Conservation (phyloP, 1,140 invertebrate genomes). For the Drosophila seguyi region DNA sequence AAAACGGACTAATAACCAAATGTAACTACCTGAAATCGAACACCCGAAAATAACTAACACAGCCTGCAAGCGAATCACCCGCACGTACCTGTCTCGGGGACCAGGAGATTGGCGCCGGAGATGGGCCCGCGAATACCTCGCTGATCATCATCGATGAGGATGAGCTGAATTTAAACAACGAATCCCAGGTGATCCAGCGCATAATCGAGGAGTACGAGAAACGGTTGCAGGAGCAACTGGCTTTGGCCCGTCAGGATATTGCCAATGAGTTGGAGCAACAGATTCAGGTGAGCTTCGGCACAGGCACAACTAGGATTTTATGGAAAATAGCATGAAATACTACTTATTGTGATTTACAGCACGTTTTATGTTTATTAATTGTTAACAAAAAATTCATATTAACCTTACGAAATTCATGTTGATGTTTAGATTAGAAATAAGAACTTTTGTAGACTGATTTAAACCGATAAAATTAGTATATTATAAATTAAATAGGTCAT, state of each 20-base stretch:
- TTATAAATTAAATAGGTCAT: too few relatives aligned
- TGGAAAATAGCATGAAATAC: slow-evolving; percentile 11
- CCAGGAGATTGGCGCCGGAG: slow-evolving; percentile 6
- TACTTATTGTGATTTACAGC: slow-evolving; percentile 13
- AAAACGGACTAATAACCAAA: slow-evolving; percentile 49
- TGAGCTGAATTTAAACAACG: slow-evolving; percentile 76
- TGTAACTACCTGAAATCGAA: slow-evolving; percentile 64
- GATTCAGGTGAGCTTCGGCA: slow-evolving; percentile 86
- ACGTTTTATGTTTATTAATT: slow-evolving; percentile 10
- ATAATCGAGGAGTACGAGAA: slow-evolving; percentile 85
- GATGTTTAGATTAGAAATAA: background rate
- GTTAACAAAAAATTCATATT: background rate
- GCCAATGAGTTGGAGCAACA: slow-evolving; percentile 87
- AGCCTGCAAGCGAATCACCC: slow-evolving; percentile 46
- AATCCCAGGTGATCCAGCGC: slow-evolving; percentile 85
- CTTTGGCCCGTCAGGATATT: slow-evolving; percentile 87
- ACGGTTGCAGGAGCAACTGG: slow-evolving; percentile 87
- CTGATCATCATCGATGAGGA: slow-evolving; percentile 83
- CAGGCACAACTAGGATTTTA: background rate
- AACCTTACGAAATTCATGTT: too few relatives aligned
- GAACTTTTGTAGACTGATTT: too few relatives aligned
- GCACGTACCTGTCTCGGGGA: slow-evolving; percentile 53
- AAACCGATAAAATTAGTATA: too few relatives aligned
- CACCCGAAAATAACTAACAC: slow-evolving; percentile 47
- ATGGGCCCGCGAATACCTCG: slow-evolving; percentile 54